Percentiles rank a stretch among this genome's conserved stretches.
Evolutionary conservation across 2,888 invertebrate species (phyloP).

Genomic region (Catocala sponsa): DNA sequence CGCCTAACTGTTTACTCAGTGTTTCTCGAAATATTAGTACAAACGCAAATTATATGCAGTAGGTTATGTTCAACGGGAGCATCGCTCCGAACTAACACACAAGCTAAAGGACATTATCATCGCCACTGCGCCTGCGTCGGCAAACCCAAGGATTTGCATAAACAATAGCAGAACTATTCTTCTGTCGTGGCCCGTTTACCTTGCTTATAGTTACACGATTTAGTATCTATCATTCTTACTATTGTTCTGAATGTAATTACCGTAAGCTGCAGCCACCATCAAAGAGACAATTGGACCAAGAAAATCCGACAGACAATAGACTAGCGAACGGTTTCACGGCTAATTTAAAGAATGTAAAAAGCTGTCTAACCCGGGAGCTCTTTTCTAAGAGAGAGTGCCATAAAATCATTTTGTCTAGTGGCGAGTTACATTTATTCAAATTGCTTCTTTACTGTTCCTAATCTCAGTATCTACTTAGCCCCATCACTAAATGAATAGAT

Average conservation of each 20-base stretch:
- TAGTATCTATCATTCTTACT: background rate
- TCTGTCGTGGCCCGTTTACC: background rate
- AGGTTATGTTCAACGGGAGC: constrained; percentile 43
- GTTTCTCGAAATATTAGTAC: constrained; percentile 38
- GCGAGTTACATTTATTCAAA: background rate
- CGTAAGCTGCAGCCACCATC: constrained; percentile 4
- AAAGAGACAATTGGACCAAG: constrained; percentile 2
- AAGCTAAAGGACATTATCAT: constrained; percentile 21
- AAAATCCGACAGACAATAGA: constrained; percentile 6
- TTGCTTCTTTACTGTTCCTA: constrained; percentile 2
- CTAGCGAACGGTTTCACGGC: constrained; percentile 16
- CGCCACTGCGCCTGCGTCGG: constrained; percentile 42
- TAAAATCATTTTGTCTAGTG: background rate
- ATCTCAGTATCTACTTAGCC: background rate
- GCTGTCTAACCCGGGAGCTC: constrained; percentile 9
- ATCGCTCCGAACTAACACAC: constrained; percentile 43
- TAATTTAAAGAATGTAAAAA: constrained; percentile 7
- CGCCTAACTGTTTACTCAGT: constrained; percentile 28
- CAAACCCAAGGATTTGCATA: constrained; percentile 59
- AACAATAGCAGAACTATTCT: constrained; percentile 23
- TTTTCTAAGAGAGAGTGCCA: constrained; percentile 8
- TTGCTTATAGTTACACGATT: constrained; percentile 1
- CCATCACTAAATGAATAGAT: background rate
- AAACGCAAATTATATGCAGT: constrained; percentile 39
- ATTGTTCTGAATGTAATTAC: constrained; percentile 16